These are phyloP conservation scores for Aeoliscus strigatus DNA, from an alignment of 2,797 vertebrate species.

Conservation along the genomic window DNA sequence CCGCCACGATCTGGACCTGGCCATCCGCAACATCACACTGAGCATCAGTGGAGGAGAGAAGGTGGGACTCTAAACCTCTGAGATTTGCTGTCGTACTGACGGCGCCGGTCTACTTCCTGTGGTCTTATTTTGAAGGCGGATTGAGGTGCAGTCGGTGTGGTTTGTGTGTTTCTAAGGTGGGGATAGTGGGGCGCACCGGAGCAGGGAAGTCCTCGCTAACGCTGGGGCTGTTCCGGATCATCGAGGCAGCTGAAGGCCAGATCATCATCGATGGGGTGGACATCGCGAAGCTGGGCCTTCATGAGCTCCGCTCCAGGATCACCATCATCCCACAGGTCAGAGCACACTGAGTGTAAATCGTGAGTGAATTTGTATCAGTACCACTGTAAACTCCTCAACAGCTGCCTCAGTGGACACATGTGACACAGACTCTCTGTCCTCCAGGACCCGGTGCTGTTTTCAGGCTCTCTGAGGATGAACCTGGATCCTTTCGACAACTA, in stretches of 20 bases:
- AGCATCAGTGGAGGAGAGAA: slow-evolving; percentile 87
- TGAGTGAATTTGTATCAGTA: neutral
- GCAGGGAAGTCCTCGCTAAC: slow-evolving; percentile 94
- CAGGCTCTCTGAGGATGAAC: slow-evolving; percentile 95
- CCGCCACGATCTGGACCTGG: slow-evolving; percentile 84
- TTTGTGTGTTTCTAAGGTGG: slow-evolving; percentile 72
- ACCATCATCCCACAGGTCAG: slow-evolving; percentile 90
- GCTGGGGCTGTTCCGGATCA: slow-evolving; percentile 91
- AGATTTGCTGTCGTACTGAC: neutral
- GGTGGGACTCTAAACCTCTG: slow-evolving; percentile 56
- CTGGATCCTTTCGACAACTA: slow-evolving; percentile 89
- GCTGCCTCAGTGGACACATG: neutral
- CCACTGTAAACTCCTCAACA: too few relatives aligned
- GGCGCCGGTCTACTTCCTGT: too few relatives aligned
- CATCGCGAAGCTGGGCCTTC: slow-evolving; percentile 86
- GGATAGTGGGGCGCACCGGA: slow-evolving; percentile 92
- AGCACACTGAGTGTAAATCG: neutral
- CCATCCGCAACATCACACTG: slow-evolving; percentile 82
- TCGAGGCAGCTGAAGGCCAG: slow-evolving; percentile 83
- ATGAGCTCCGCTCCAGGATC: slow-evolving; percentile 87
- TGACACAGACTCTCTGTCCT: neutral
- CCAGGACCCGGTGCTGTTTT: slow-evolving; percentile 92
- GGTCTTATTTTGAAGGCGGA: too few relatives aligned
- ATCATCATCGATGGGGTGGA: slow-evolving; percentile 86
- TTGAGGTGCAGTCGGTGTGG: too few relatives aligned